Conservation (phyloP, 1,140 invertebrate genomes). For the Choristoneura fumiferana region DNA sequence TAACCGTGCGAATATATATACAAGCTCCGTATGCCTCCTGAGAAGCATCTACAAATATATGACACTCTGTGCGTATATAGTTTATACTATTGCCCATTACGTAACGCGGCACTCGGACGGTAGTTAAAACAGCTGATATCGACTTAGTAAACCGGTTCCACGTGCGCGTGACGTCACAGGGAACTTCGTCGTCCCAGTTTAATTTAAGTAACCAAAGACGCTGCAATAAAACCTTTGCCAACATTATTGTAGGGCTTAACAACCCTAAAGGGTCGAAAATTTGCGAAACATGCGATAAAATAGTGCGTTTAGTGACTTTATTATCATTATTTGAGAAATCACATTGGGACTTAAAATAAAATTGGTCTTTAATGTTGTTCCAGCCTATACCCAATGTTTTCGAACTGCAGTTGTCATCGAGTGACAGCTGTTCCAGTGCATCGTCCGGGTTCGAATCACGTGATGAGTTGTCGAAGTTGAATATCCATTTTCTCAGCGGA, state of each 20-base stretch:
- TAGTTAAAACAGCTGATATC: not conserved
- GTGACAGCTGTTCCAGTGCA: not conserved
- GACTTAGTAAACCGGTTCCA: conserved; percentile 28
- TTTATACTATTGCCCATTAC: not conserved
- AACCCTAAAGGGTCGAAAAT: conserved; percentile 66
- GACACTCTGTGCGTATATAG: not conserved
- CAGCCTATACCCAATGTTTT: conserved; percentile 1
- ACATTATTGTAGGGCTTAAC: too few relatives aligned
- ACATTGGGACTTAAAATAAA: too few relatives aligned
- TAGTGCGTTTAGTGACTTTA: conserved; percentile 24
- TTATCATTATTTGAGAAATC: not conserved
- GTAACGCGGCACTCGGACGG: not conserved
- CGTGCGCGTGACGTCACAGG: conserved; percentile 23
- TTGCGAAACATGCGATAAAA: conserved; percentile 31
- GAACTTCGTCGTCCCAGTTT: too few relatives aligned
- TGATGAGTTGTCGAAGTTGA: too few relatives aligned
- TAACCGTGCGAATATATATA: not conserved
- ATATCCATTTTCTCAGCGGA: too few relatives aligned
- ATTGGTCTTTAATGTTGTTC: too few relatives aligned
- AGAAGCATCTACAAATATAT: conserved; percentile 7
- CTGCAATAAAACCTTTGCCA: too few relatives aligned
- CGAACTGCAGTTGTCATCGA: not conserved
- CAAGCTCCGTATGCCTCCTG: conserved; percentile 13
- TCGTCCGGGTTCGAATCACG: not conserved
- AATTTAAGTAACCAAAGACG: conserved; percentile 48